Evolutionary conservation across 2,888 invertebrate species (phyloP).

Genomic region (Calameuta pallipes): DNA sequence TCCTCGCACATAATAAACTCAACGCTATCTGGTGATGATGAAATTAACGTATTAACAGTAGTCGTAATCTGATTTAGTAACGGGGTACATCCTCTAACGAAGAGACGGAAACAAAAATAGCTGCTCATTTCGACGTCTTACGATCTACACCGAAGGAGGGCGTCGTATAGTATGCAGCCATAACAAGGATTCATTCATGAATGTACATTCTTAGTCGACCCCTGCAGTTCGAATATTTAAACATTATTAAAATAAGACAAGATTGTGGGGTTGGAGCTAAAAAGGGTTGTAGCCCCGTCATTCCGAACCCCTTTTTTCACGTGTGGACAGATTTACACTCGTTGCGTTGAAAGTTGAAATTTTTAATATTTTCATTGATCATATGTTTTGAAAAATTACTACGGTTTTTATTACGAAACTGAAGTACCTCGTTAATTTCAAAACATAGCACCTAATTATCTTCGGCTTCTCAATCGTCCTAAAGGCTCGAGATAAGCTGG

Average conservation of each 20-base stretch:
- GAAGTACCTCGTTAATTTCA: neutral
- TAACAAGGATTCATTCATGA: neutral
- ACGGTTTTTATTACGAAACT: neutral
- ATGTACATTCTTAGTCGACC: neutral
- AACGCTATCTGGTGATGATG: neutral
- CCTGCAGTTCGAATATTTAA: slow-evolving; percentile 17
- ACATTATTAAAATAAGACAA: slow-evolving; percentile 26
- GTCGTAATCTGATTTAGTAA: neutral
- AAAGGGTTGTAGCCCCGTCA: neutral
- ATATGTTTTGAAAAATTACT: too few species aligned
- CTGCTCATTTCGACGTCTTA: neutral
- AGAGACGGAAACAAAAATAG: neutral
- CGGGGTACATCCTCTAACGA: neutral
- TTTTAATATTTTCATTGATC: neutral
- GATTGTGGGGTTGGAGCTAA: slow-evolving; percentile 4
- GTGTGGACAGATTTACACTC: neutral
- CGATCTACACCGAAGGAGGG: neutral
- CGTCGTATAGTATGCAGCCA: neutral
- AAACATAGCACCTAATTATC: neutral
- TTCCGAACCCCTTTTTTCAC: neutral
- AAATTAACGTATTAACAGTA: neutral
- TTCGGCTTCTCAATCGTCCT: neutral
- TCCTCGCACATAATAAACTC: neutral
- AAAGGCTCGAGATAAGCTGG: neutral
- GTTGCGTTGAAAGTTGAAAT: neutral